phyloP scores from a whole-genome alignment of 2,113 vertebrate species.

The Phylloscopus trochiloides region DNA sequence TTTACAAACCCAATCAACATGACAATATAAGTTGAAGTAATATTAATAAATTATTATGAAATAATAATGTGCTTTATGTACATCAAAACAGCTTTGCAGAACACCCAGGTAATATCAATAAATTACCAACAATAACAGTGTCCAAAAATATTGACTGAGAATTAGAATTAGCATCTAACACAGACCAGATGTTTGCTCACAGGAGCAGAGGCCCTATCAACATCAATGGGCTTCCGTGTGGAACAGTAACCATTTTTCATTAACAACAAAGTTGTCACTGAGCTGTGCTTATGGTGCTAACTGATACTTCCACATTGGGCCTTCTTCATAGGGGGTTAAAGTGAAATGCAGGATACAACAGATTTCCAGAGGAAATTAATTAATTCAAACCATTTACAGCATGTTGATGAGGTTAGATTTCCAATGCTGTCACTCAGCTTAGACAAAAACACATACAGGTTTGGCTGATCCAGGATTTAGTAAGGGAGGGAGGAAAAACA shows the following conservation, averaged over 20 bases:
- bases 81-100: conserved; percentile 19
- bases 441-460: conserved; percentile 46
- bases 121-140: conserved; percentile 53
- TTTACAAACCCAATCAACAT: neutral
- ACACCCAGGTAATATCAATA: conserved; percentile 28
- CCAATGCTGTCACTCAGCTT: conserved; percentile 47
- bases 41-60: neutral
- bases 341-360: conserved; percentile 75
- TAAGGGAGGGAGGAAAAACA: neutral
- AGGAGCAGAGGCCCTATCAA: conserved; percentile 73
- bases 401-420: conserved; percentile 59
- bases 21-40: neutral
- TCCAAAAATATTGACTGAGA: conserved; percentile 70
- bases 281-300: conserved; percentile 69
- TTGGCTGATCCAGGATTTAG: conserved; percentile 39
- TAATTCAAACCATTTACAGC: conserved; percentile 75
- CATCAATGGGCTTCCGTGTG: conserved; percentile 80
- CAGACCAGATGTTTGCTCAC: conserved; percentile 81
- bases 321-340: conserved; percentile 67
- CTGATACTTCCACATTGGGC: conserved; percentile 73
- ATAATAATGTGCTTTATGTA: neutral
- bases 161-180: conserved; percentile 76
- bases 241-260: conserved; percentile 85
- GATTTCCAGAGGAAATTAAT: conserved; percentile 84
- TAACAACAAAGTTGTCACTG: conserved; percentile 76